Evolutionary conservation across 2,113 vertebrate genomes (phyloP), one percentile per base, ranked within the genome.

Genomic region (Passerina amoena): DNA sequence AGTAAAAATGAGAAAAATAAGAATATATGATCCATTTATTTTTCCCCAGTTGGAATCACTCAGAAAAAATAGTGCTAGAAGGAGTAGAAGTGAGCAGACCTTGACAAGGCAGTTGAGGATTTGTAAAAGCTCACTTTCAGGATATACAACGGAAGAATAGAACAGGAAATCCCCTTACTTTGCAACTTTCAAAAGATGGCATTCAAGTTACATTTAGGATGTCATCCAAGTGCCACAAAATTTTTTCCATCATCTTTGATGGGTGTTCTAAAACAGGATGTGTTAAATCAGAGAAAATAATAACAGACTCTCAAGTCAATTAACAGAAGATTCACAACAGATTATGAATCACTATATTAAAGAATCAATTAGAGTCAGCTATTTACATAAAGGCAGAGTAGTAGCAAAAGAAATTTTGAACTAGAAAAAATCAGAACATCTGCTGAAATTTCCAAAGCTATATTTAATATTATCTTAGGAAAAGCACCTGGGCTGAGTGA

Each of bases 381-480:
- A 85, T 61, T 95, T 91, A 85, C 87, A 91, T 95, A 92, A 86
- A 86, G 54, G 31, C 63, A 78, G 17, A 91, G 35, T 76, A 94
- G 48, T 65, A 82, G 73, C 56, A 75, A 63, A 77, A 71, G 15
- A 82, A 65, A 63, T 11, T 9, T 65, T 65, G 37, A 90, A 69
- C 85, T 91, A 87, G 65, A 82, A 94, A 66, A 96, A 78, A 92
- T 53, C 2, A 5, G 75, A 96, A 91, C 71, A 89, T 96, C 81
- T 94, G 92, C 48, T 87, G 54, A 93, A 91, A 45, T 97, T 96
- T 96, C 88, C 91, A 80, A 51, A 82, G 71, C 64, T 94, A 40
- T 92, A 71, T 95, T 95, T 97, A 94, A 85, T 91, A 66, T 71
- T 93, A 82, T 82, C 79, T 92, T 89, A 70, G 89, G 87, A 90